Evolutionary conservation across 2,797 vertebrate genomes (phyloP), one percentile per base, ranked within the genome.

Genomic region (Peromyscus attwateri): DNA sequence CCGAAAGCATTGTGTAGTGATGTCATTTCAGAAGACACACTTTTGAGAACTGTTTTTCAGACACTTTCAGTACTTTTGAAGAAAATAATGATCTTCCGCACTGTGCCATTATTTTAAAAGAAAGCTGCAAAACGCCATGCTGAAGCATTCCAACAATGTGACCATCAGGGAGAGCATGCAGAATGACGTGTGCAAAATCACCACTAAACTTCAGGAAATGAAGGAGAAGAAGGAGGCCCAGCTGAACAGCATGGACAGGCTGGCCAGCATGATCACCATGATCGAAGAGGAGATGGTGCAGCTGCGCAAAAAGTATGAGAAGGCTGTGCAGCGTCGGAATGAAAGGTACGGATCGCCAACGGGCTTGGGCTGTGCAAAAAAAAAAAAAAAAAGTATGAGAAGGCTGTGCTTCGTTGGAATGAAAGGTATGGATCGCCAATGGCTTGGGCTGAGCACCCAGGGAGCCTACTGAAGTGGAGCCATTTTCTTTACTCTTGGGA

Each of bases 131-230:
- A 99, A 99, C 91, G 97, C 97, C 75, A 98, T 55, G 40, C 96
- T 99, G 98, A 99, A 99, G 97, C 98, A 99, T 21, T 97, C 98
- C 68, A 99, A 99, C 88, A 99, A 98, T 52, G 89, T 98, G 83
- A 98, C 98, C 92, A 97, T 98, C 25, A 98, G 97, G 93, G 99
- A 99, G 12, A 99, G 98, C 95, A 98, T 99, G 89, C 98, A 96
- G 94, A 99, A 98, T 0, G 98, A 99, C 76, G 98, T 98, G 60
- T 97, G 97, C 90, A 99, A 98, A 98, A 87, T 98, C 80, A 90
- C 57, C 31, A 83, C 98, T 94, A 95, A 97, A 43, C 98, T 99
- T 1, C 93, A 97, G n/a, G 98, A 99, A 57, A 98, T 99, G 98
- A 98, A 98, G 94, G 98, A 99, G 96, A 99, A 99, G 96, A 98